These are phyloP conservation scores for Litoditis marina DNA, from an alignment of 2,888 invertebrate genomes.

Conservation along the genomic window DNA sequence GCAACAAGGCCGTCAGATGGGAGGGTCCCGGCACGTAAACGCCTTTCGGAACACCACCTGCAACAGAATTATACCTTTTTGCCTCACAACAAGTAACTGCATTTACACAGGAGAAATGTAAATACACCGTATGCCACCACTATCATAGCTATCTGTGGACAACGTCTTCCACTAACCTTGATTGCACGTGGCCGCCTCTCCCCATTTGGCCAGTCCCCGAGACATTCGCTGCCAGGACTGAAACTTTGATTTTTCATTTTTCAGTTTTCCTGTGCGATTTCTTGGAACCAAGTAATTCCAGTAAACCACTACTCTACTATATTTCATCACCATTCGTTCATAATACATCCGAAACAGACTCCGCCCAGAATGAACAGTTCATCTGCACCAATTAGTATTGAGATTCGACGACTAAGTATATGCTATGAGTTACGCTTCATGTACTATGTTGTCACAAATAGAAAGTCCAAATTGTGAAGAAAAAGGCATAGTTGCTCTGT, in stretches of 20 bases:
- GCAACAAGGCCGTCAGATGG: conserved; percentile 87
- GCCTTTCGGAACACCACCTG: conserved; percentile 6
- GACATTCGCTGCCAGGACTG: conserved; percentile 37
- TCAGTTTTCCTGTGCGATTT: too few species aligned
- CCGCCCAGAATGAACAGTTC: too few species aligned
- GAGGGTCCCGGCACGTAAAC: conserved; percentile 83
- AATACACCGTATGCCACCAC: neutral
- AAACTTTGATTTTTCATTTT: neutral
- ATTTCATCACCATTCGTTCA: too few species aligned
- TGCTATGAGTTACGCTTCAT: too few species aligned
- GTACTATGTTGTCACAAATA: too few species aligned
- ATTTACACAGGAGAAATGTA: neutral
- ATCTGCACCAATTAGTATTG: too few species aligned
- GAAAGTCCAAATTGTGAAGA: neutral
- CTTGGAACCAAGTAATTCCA: too few species aligned
- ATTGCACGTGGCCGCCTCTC: conserved; percentile 17
- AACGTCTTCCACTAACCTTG: too few species aligned
- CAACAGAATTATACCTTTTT: neutral
- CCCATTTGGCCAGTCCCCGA: conserved; percentile 30
- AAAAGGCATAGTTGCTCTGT: neutral
- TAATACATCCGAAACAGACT: too few species aligned
- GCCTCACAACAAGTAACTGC: neutral
- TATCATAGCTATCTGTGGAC: neutral
- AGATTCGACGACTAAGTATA: too few species aligned
- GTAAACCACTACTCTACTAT: too few species aligned